Conservation (phyloP, 92 coral and sea anemone species). For the Porites rus region DNA sequence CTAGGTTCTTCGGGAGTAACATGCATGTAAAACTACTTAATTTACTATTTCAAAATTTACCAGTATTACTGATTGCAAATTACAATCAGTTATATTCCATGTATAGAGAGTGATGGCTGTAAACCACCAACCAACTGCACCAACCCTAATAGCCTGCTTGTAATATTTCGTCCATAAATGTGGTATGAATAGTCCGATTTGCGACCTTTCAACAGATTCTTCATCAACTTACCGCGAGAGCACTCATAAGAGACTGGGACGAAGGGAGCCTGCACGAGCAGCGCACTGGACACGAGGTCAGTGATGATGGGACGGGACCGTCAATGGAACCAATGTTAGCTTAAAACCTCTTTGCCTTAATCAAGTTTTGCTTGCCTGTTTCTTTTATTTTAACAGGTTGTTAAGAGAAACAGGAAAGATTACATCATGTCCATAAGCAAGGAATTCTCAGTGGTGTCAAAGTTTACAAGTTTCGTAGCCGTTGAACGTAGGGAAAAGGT, state of each 20-base stretch:
- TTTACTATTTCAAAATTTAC: no score
- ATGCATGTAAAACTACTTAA: no score
- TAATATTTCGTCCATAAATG: no score
- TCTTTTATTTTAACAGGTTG: slow-evolving; percentile 62
- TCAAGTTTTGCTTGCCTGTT: no score
- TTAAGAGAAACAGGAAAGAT: slow-evolving; percentile 82
- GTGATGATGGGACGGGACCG: neutral
- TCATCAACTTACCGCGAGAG: slow-evolving; percentile 95
- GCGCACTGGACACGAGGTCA: slow-evolving; percentile 91
- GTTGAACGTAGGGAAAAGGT: slow-evolving; percentile 95
- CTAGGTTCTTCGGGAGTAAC: no score
- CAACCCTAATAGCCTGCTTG: no score
- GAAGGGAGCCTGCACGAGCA: slow-evolving; percentile 90
- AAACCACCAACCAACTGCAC: no score
- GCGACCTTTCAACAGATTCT: slow-evolving; percentile 56
- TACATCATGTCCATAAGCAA: slow-evolving; percentile 90
- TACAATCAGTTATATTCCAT: neutral
- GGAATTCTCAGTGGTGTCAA: slow-evolving; percentile 88
- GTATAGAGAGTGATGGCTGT: no score
- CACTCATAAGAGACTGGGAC: slow-evolving; percentile 97
- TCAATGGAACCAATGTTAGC: neutral
- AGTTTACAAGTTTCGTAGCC: slow-evolving; percentile 97
- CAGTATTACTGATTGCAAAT: no score
- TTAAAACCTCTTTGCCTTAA: no score
- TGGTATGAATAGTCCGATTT: no score